phyloP scores from a whole-genome alignment of 2,888 invertebrate species.

The Eupeodes luniger region DNA sequence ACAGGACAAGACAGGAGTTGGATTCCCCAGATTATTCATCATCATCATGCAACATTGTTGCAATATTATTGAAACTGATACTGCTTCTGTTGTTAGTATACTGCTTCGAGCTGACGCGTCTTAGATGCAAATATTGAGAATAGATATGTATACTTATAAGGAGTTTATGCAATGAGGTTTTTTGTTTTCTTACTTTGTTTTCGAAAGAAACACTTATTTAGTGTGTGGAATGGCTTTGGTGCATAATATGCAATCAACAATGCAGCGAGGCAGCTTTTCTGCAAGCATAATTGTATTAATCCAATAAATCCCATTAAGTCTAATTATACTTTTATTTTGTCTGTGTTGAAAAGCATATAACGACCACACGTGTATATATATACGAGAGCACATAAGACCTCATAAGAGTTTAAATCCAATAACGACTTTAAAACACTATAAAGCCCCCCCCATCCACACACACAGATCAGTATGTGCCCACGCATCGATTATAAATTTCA shows the following conservation, averaged over 20 bases:
- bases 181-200: neutral
- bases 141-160: conserved; percentile 18
- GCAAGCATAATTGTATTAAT: conserved; percentile 24
- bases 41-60: conserved; percentile 58
- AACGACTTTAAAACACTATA: conserved; percentile 12
- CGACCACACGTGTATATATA: conserved; percentile 69
- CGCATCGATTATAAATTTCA: conserved; percentile 66
- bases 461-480: conserved; percentile 38
- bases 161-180: conserved; percentile 17
- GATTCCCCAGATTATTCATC: conserved; percentile 37
- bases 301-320: conserved; percentile 65
- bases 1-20: conserved; percentile 9
- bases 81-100: too few relatives aligned
- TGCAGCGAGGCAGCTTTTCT: neutral
- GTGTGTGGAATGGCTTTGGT: neutral
- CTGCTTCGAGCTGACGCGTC: neutral
- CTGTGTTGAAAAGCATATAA: neutral
- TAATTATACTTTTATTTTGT: conserved; percentile 54
- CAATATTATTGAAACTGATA: neutral
- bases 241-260: neutral
- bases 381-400: neutral
- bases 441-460: conserved; percentile 6
- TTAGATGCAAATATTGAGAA: neutral
- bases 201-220: neutral
- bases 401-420: conserved; percentile 30